These are phyloP conservation scores for Halocynthia aurantium DNA, from an alignment of 23 tunicate species.

Conservation along the genomic window DNA sequence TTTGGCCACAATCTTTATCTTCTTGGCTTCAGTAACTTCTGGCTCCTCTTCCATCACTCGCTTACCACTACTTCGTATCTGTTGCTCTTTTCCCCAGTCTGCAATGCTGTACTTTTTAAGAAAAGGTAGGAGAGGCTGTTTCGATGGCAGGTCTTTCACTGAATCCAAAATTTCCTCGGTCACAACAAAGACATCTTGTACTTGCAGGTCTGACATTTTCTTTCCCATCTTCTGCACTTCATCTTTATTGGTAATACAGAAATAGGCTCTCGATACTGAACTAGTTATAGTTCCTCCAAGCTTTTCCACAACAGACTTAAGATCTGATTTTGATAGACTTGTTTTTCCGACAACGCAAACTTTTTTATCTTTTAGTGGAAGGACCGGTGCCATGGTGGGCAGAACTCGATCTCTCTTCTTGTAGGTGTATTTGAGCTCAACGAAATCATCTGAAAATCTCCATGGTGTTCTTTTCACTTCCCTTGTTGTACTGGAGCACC, in stretches of 20 bases:
- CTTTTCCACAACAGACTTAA: slow-evolving; percentile 43
- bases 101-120: slow-evolving; percentile 46
- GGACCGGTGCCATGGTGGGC: slow-evolving; percentile 48
- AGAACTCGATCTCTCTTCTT: slow-evolving; percentile 54
- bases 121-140: slow-evolving; percentile 29
- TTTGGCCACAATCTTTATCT: slow-evolving; percentile 65
- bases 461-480: slow-evolving; percentile 44
- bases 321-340: slow-evolving; percentile 30
- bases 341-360: slow-evolving; percentile 54
- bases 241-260: slow-evolving; percentile 50
- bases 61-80: slow-evolving; percentile 1
- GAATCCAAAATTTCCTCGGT: slow-evolving; percentile 49
- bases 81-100: slow-evolving; percentile 65
- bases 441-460: slow-evolving; percentile 43
- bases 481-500: slow-evolving; percentile 41
- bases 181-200: slow-evolving; percentile 62
- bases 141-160: slow-evolving; percentile 16
- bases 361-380: slow-evolving; percentile 64
- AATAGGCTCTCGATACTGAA: slow-evolving; percentile 43
- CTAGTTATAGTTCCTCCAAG: slow-evolving; percentile 83
- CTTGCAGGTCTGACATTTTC: slow-evolving; percentile 30
- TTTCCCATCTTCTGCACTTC: slow-evolving; percentile 30
- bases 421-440: slow-evolving; percentile 56
- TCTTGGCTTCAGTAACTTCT: slow-evolving; percentile 19
- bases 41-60: background rate